A percentile compares a stretch with the other conserved stretches of the same genome.
phyloP scores from a whole-genome alignment of 2,113 vertebrate genomes.

The Poecile atricapillus region DNA sequence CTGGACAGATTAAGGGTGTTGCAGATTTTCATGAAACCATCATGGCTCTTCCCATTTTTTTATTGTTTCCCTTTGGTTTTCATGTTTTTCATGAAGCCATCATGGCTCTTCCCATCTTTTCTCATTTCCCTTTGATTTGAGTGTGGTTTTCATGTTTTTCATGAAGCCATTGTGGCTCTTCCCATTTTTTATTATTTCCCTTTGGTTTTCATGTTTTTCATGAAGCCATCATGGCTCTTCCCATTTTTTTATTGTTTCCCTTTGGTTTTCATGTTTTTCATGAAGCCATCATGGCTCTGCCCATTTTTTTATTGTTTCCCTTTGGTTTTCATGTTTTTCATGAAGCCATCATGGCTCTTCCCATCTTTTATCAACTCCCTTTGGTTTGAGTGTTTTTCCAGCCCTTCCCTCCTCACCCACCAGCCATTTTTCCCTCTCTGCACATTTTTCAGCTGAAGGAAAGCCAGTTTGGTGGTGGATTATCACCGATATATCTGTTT shows the following conservation, averaged over 20 bases:
- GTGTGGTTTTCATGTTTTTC: too few relatives aligned
- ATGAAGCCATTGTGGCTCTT: too few relatives aligned
- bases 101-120: not conserved
- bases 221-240: not conserved
- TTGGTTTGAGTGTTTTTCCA: not conserved
- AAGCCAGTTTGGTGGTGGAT: fast-evolving
- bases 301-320: not conserved
- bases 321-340: not conserved
- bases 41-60: not conserved
- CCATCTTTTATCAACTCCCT: not conserved
- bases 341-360: not conserved
- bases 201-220: not conserved
- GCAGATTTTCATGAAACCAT: not conserved
- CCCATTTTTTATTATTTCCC: not conserved
- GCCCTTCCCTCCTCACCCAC: not conserved
- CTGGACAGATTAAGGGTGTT: not conserved
- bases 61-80: not conserved
- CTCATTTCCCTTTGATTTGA: not conserved
- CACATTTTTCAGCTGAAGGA: not conserved
- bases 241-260: not conserved
- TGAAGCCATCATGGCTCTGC: not conserved
- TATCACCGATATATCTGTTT: fast-evolving
- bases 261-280: not conserved
- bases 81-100: too few relatives aligned
- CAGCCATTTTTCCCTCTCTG: not conserved